Percentiles rank a stretch among this genome's conserved stretches.
These are phyloP conservation scores for Cyanistes caeruleus DNA, from an alignment of 2,113 vertebrate genomes.

Conservation along the genomic window DNA sequence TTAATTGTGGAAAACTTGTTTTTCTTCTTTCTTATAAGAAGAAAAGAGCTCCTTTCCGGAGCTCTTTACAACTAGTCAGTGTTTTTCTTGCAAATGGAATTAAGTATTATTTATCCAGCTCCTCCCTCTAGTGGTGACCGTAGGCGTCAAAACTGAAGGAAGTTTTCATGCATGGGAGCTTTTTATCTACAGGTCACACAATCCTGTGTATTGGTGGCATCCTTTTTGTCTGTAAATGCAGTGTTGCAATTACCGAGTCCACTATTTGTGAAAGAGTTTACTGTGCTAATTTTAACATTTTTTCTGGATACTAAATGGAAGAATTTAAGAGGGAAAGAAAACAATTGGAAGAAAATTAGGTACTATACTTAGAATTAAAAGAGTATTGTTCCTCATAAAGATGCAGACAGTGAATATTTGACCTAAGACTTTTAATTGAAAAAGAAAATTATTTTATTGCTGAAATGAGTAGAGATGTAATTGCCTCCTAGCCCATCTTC, in stretches of 20 bases:
- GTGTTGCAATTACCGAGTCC: background rate
- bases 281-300: background rate
- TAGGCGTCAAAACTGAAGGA: background rate
- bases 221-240: background rate
- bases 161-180: too few relatives aligned
- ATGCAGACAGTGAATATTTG: background rate
- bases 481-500: background rate
- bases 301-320: background rate
- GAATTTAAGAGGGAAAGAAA: background rate
- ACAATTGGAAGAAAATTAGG: background rate
- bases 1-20: background rate
- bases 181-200: fast-evolving
- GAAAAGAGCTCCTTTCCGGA: too few relatives aligned
- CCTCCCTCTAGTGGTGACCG: slow-evolving; percentile 12
- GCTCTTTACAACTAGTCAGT: background rate
- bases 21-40: background rate
- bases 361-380: background rate
- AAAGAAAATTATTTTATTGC: background rate
- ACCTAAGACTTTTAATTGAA: background rate
- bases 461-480: background rate
- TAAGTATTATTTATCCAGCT: background rate
- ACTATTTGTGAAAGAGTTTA: background rate
- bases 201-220: background rate
- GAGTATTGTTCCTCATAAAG: background rate
- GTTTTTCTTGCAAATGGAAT: background rate